Base-by-base conservation (phyloP, 1,140 invertebrate genomes). In the Drosophila mojavensis region DNA sequence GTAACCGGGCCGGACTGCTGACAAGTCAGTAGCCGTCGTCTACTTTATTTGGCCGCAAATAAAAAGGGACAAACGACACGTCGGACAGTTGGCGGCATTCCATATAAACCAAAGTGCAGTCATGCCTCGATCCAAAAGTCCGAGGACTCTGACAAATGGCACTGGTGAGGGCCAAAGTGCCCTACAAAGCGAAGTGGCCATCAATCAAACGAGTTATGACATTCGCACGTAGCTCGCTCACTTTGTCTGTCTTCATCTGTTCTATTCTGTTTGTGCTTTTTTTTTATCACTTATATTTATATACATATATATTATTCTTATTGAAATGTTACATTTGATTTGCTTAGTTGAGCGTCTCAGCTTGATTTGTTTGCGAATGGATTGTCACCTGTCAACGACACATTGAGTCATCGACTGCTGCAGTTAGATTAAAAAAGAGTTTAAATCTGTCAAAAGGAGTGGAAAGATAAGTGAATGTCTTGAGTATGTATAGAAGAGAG, bases 131-230 rank as follows among this genome's bases (percentile, higher is more conserved):
- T 45, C 45, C 41, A 20, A 24, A 39, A 56, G 48, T 50, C 53
- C 53, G 53, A 24, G 11, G 17, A 39, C 58, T 15, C 24, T 83
- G 83, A 88, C 84, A 86, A 88, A 83, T 88, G 82, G 69, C 67
- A 88, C 79, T 88, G 82, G 69, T 61, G 59, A 17, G 62, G 33
- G 58, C 67, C 63, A 67, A 86, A 83, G 73, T 83, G 84, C 70
- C 75, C 51, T 59, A 88, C 77, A 81, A 88, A 80, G 62, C 83
- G 66, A 47, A 47, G 43, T 17, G 55, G 59, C 83, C 83, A 88
- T 88, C 83, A 88, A 88, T 89, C 83, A 83, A 66, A 65, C 79
- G 56, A 79, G 72, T 86, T 86, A 86, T 86, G 79, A 86, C 76
- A 70, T 81, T 76, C 55, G 69, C 81, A 85, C 79, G 72, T 76